A percentile compares a stretch with the other conserved stretches of the same genome.
These are phyloP conservation scores for Zaprionus gabonicus DNA, from an alignment of 1,140 invertebrate species.

Conservation along the genomic window DNA sequence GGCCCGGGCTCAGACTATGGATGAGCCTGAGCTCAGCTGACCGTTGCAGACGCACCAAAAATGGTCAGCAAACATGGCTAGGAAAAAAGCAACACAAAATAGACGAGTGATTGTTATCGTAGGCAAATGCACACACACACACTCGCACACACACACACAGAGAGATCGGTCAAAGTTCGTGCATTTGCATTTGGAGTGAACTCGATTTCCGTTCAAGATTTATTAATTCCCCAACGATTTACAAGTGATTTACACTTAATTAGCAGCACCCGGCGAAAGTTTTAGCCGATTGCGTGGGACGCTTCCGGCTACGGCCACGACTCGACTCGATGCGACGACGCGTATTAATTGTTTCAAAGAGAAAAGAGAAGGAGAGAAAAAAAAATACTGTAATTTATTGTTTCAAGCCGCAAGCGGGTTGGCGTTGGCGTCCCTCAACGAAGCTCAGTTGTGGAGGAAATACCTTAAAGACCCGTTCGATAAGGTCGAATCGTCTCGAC, in stretches of 20 bases:
- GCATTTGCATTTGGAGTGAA: constrained; percentile 22
- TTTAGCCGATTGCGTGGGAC: constrained; percentile 45
- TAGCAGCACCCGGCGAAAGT: constrained; percentile 73
- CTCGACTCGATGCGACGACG: constrained; percentile 34
- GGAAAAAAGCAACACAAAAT: constrained; percentile 28
- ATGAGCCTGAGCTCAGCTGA: constrained; percentile 27
- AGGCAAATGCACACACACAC: constrained; percentile 16
- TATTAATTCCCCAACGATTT: constrained; percentile 72
- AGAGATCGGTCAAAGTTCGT: constrained; percentile 61
- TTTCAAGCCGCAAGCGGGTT: constrained; percentile 45
- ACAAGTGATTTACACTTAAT: constrained; percentile 82
- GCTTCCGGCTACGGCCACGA: constrained; percentile 34
- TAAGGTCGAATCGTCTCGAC: constrained; percentile 10
- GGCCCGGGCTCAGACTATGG: constrained; percentile 22
- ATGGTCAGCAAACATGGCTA: constrained; percentile 51
- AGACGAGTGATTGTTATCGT: constrained; percentile 64
- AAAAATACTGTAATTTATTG: constrained; percentile 71
- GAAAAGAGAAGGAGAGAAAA: constrained; percentile 35
- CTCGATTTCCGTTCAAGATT: constrained; percentile 62
- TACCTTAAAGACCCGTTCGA: constrained; percentile 33
- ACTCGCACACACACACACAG: not conserved
- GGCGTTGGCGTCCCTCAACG: constrained; percentile 40
- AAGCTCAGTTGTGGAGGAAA: constrained; percentile 49
- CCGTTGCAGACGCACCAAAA: constrained; percentile 28
- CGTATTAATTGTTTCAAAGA: constrained; percentile 71